Base-by-base conservation (phyloP, 2,797 vertebrate species). In the Oceanodroma leucorhoa region DNA sequence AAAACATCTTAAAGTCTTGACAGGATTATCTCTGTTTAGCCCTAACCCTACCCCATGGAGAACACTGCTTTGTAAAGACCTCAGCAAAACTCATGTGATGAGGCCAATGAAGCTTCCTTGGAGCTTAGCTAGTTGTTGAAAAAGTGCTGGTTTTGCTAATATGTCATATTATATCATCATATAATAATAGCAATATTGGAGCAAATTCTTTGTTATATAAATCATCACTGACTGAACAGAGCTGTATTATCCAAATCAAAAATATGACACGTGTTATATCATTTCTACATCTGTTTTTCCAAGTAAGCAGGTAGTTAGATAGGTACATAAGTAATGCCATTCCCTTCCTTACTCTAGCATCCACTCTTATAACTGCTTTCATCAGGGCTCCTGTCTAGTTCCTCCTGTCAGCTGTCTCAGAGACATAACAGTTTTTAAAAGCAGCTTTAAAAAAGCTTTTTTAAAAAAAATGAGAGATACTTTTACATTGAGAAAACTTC, bases 1-100 rank as follows among this genome's bases (percentile, higher is more conserved):
- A 95, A 95, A 94, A 96, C 73, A 86, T 86, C 83, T 94, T 96
- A 89, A 95, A 95, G 80, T 94, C 75, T 34, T 91, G 84, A 90
- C 36, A 43, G 86, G 77, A 90, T 91, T 96, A 94, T 89, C 86
- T 96, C 83, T 77, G 67, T 90, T 87, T 81, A 77, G 34, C 79
- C 89, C 54, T 93, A 93, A 87, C 78, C 51, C 78, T 77, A 27
- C 15, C 69, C 84, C 65, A 57, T 53, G 36, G 76, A 93, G 67
- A 93, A 57, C 51, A 38, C 55, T 64, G 64, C 64, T 85, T 79
- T 95, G 91, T 77, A 79, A 38, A 79, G 14, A 70, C 45, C 19
- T 82, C 90, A 87, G 53, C 45, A 83, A 55, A 71, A 62, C 69
- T 93, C 83, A 89, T 64, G 72, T 61, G 92, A 86, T 83, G 66